phyloP scores from a whole-genome alignment of 2,113 vertebrate genomes.

The Serilophus lunatus region DNA sequence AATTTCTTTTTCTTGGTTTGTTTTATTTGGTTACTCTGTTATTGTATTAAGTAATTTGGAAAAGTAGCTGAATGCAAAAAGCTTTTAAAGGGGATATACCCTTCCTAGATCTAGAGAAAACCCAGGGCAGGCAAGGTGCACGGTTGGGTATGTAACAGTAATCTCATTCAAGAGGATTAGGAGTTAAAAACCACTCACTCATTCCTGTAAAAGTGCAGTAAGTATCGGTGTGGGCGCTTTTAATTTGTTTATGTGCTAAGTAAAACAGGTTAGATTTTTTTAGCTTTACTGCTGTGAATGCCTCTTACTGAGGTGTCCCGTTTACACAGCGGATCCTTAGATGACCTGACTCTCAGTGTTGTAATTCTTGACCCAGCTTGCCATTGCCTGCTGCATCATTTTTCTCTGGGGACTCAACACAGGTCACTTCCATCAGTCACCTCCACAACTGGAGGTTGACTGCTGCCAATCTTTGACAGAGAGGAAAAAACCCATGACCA shows the following conservation, averaged over 20 bases:
- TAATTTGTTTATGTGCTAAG: neutral
- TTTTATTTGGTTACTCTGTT: neutral
- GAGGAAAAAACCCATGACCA: rapidly evolving
- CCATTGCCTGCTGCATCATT: neutral
- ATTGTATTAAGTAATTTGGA: neutral
- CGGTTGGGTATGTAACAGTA: neutral
- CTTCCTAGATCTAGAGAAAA: neutral
- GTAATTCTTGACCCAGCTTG: neutral
- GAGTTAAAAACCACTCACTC: neutral
- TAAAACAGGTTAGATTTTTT: neutral
- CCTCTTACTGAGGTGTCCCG: neutral
- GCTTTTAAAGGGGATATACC: neutral
- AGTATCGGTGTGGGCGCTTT: neutral
- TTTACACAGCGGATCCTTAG: neutral
- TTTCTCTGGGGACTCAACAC: neutral
- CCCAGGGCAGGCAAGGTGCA: neutral
- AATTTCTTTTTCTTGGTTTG: neutral
- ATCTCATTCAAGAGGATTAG: neutral
- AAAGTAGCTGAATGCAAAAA: neutral
- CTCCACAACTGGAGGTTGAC: neutral
- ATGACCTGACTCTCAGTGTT: neutral
- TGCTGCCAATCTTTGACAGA: neutral
- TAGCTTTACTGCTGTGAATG: neutral
- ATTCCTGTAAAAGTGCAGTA: neutral
- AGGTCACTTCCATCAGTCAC: neutral